Evolutionary conservation across 2,888 invertebrate genomes (phyloP).

Genomic region (Patella caerulea): DNA sequence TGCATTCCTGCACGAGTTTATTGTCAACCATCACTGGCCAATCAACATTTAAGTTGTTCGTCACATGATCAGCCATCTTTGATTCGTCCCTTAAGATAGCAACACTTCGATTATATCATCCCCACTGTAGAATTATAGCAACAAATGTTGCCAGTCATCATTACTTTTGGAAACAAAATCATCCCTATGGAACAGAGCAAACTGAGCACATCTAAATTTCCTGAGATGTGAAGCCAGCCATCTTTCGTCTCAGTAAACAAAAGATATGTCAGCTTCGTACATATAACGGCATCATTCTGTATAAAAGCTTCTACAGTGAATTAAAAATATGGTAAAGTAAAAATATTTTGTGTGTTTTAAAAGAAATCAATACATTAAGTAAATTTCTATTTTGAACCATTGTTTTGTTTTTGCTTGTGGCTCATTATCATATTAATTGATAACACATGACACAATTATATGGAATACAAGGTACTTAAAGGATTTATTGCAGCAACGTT

Average conservation of each 20-base stretch:
- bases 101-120: constrained; percentile 15
- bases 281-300: no score
- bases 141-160: not conserved
- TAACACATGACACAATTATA: no score
- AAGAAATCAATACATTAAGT: no score
- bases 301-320: no score
- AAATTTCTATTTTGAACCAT: no score
- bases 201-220: not conserved
- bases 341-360: no score
- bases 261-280: no score
- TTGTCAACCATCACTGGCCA: constrained; percentile 17
- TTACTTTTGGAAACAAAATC: constrained; percentile 2
- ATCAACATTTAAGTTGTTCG: constrained; percentile 11
- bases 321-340: no score
- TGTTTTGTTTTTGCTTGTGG: no score
- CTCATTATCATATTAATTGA: no score
- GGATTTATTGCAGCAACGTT: no score
- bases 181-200: constrained; percentile 9
- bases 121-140: constrained; percentile 11
- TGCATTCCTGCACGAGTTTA: constrained; percentile 15
- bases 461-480: no score
- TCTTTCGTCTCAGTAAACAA: not conserved
- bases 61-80: constrained; percentile 7
- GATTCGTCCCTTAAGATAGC: not conserved
- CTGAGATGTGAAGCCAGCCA: constrained; percentile 16